Percentiles rank a stretch among this genome's conserved stretches.
These are phyloP conservation scores for Otus sunia DNA, from an alignment of 2,113 vertebrate species.

Conservation along the genomic window DNA sequence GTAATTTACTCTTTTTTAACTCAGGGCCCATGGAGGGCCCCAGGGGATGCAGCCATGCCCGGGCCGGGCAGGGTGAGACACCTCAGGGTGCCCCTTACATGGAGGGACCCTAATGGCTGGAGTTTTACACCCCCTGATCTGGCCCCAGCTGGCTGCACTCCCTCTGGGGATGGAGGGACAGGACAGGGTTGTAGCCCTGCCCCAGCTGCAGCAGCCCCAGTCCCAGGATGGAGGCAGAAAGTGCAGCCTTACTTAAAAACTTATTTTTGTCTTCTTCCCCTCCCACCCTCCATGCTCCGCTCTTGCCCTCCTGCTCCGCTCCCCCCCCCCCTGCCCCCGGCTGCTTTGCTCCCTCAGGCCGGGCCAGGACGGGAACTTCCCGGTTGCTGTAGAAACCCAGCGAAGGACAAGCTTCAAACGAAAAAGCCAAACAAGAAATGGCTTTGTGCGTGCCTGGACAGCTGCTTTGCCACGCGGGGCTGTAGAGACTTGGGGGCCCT, in stretches of 20 bases:
- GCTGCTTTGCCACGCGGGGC: background rate
- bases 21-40: background rate
- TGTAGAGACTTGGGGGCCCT: accelerated
- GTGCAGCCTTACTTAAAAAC: background rate
- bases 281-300: accelerated
- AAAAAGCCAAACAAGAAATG: slow-evolving; percentile 7
- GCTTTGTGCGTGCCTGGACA: background rate
- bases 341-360: background rate
- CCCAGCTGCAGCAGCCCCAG: background rate
- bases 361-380: slow-evolving; percentile 6
- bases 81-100: background rate
- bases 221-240: background rate
- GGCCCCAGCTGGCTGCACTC: background rate
- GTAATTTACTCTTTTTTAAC: background rate
- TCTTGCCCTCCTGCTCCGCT: background rate
- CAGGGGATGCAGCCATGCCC: background rate
- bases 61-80: background rate
- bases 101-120: background rate
- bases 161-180: accelerated
- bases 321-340: too few species aligned
- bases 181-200: background rate
- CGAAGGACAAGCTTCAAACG: slow-evolving; percentile 36
- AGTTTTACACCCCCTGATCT: background rate
- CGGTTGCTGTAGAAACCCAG: slow-evolving; percentile 48
- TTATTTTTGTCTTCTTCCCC: background rate